These are phyloP conservation scores for Esox niger DNA, from an alignment of 2,113 vertebrate species.

Conservation along the genomic window DNA sequence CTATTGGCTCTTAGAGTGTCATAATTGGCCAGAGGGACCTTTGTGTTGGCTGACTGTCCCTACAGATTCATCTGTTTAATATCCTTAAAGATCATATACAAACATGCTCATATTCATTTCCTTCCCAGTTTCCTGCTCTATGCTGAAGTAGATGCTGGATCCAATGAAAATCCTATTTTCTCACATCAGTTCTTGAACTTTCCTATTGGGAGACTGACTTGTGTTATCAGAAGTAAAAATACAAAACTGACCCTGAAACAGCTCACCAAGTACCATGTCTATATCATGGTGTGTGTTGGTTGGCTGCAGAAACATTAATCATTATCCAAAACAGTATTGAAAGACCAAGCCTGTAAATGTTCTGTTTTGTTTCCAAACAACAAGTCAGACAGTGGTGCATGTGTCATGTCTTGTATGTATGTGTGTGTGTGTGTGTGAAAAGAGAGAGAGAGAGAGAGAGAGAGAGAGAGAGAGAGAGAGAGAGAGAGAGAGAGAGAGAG, in stretches of 20 bases:
- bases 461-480: too few species aligned
- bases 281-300: neutral
- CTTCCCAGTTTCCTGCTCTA: too few species aligned
- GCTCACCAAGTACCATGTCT: too few species aligned
- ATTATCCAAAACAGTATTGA: neutral
- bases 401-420: neutral
- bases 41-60: too few species aligned
- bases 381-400: neutral
- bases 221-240: neutral
- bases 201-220: neutral
- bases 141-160: too few species aligned
- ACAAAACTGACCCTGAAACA: neutral
- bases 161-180: too few species aligned
- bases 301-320: neutral
- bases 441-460: too few species aligned
- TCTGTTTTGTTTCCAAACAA: constrained; percentile 6
- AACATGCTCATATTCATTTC: too few species aligned
- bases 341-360: neutral
- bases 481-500: too few species aligned
- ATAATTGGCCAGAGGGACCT: neutral
- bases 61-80: constrained; percentile 8
- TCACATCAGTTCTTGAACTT: neutral
- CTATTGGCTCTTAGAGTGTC: neutral
- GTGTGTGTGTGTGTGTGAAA: too few species aligned
- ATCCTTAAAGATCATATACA: neutral